Percentiles rank a stretch among this genome's conserved stretches.
Evolutionary conservation across 1,140 invertebrate species (phyloP).

Genomic region (Hyposmocoma kahamanoa): DNA sequence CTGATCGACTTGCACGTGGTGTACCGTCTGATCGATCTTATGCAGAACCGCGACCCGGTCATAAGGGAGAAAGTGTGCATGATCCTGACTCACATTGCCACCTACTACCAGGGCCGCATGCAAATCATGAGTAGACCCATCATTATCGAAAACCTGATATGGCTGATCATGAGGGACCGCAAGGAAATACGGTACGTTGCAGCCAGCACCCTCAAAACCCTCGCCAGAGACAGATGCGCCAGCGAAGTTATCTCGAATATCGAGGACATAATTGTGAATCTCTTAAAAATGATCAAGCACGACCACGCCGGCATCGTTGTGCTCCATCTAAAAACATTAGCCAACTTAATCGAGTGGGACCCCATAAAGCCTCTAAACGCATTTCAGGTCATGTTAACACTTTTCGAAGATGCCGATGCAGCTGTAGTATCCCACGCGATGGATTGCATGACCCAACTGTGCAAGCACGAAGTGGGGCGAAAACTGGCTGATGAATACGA

Average conservation of each 20-base stretch:
- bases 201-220: conserved; percentile 34
- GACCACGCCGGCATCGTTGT: conserved; percentile 49
- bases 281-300: conserved; percentile 49
- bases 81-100: conserved; percentile 39
- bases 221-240: conserved; percentile 39
- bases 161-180: conserved; percentile 40
- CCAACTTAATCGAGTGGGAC: conserved; percentile 45
- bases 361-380: conserved; percentile 43
- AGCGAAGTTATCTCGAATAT: conserved; percentile 33
- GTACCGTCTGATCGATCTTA: conserved; percentile 46
- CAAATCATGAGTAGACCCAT: conserved; percentile 33
- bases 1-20: conserved; percentile 46
- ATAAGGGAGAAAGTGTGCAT: conserved; percentile 53
- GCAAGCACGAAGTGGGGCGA: conserved; percentile 47
- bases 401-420: conserved; percentile 31
- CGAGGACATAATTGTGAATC: conserved; percentile 38
- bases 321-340: conserved; percentile 44
- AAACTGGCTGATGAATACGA: conserved; percentile 51
- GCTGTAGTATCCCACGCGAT: conserved; percentile 39
- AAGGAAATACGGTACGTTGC: conserved; percentile 58
- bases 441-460: conserved; percentile 54
- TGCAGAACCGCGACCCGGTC: conserved; percentile 36
- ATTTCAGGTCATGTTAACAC: conserved; percentile 48
- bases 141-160: conserved; percentile 44
- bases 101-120: conserved; percentile 46